Evolutionary conservation across 2,797 vertebrate species (phyloP), one percentile per base, ranked within the genome.

Genomic region (Acrocephalus scirpaceus): DNA sequence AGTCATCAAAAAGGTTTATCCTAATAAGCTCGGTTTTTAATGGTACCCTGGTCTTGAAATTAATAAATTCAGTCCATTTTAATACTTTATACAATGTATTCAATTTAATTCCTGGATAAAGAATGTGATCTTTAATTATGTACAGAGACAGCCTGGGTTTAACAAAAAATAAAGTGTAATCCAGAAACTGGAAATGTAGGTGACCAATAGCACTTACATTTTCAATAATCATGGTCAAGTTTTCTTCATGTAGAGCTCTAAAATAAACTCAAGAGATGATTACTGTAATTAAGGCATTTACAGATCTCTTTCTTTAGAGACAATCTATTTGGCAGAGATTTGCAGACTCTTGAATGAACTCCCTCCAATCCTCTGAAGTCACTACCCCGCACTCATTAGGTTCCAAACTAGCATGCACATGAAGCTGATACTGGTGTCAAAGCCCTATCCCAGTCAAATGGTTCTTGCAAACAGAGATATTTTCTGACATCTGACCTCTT

Each of bases 221-320:
- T 96, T 76, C 78, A 90, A 57, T 91, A 80, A 88, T 53, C 13
- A 1, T 61, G 84, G 83, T 90, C 92, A 96, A 93, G 73, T 74
- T 95, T 92, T 94, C 85, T 95, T 94, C 51, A 10, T 77, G 66
- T 56, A 93, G 77, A 92, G 69, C 75, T 87, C 82, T 60, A 88
- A 57, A 75, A 95, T 93, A 88, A 97, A 95, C 71, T 93, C 66
- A 48, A 93, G 90, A 82, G 44, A 64, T 79, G 48, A 97, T 92
- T 92, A 87, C 58, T 75, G 40, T 88, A 91, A 95, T 93, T 96
- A 95, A 86, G 56, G 82, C 93, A 92, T 92, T 90, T 91, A 76
- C 61, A 90, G 36, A 88, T 77, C 58, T 82, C 64, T 74, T 92
- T 89, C 88, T 94, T 95, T 44, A 77, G 61, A 86, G 60, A 60